Evolutionary conservation across 2,797 vertebrate genomes (phyloP).

Genomic region (Chloroceryle amazona): DNA sequence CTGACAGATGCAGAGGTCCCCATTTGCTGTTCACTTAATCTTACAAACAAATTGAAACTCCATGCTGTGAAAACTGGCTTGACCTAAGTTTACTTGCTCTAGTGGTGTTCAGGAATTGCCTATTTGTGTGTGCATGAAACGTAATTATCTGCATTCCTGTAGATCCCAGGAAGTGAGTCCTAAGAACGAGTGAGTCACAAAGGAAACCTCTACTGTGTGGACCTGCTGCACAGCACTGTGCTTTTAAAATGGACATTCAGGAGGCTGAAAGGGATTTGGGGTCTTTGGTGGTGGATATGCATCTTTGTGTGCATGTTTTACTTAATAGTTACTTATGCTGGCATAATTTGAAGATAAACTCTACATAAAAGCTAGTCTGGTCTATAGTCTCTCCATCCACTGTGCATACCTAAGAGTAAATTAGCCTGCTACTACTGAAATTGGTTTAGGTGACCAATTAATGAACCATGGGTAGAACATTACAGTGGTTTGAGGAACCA

Average conservation of each 20-base stretch:
- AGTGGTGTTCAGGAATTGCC: not conserved
- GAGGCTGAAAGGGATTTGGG: not conserved
- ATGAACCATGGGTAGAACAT: not conserved
- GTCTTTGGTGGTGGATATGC: not conserved
- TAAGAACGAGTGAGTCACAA: not conserved
- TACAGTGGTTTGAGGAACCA: not conserved
- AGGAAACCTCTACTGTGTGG: not conserved
- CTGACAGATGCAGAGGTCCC: conserved; percentile 46
- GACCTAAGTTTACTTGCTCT: conserved; percentile 49
- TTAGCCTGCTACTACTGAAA: not conserved
- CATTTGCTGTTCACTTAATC: conserved; percentile 58
- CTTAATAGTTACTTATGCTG: not conserved
- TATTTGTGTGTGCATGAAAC: not conserved
- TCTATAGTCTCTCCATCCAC: not conserved
- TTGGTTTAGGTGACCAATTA: not conserved
- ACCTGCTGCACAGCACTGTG: not conserved
- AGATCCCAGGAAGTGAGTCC: not conserved
- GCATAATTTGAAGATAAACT: not conserved
- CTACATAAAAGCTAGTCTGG: not conserved
- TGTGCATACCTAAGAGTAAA: not conserved
- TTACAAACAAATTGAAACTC: conserved; percentile 45
- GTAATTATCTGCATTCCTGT: not conserved
- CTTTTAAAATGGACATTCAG: not conserved
- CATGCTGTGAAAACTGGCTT: conserved; percentile 58
- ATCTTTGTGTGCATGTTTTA: not conserved